Conservation (phyloP, 2,797 vertebrate species). For the Novumbra hubbsi region DNA sequence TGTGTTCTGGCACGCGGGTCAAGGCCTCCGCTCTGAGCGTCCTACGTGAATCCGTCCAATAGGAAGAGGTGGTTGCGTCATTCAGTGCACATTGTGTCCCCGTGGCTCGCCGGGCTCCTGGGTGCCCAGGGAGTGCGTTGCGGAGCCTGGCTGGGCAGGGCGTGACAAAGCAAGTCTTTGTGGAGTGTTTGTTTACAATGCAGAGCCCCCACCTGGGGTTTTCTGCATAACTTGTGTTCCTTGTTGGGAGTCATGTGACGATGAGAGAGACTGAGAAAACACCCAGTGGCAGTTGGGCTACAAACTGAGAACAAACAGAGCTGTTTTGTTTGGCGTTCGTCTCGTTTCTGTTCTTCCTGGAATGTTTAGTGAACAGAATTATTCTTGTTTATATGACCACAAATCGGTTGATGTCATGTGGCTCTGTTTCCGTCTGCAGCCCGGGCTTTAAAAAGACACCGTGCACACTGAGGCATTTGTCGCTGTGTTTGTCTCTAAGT, state of each 20-base stretch:
- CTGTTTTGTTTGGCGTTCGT: constrained; percentile 54
- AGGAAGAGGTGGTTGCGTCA: not conserved
- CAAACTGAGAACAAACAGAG: constrained; percentile 55
- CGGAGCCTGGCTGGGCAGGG: constrained; percentile 23
- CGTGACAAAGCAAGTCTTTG: constrained; percentile 73
- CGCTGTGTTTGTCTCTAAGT: constrained; percentile 12
- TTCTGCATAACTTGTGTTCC: constrained; percentile 79
- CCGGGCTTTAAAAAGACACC: constrained; percentile 22
- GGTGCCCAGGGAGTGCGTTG: constrained; percentile 37
- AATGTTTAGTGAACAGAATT: constrained; percentile 69
- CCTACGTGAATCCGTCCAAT: constrained; percentile 19
- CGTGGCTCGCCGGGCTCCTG: constrained; percentile 9
- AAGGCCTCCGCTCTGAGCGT: not conserved
- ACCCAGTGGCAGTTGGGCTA: constrained; percentile 43
- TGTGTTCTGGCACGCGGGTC: constrained; percentile 13
- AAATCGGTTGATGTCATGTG: constrained; percentile 62
- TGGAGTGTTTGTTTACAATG: constrained; percentile 72
- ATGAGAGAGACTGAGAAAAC: constrained; percentile 58
- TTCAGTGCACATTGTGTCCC: constrained; percentile 5
- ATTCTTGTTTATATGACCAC: constrained; percentile 56
- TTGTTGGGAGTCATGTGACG: constrained; percentile 69
- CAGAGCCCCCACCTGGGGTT: constrained; percentile 66
- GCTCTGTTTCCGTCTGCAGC: constrained; percentile 35
- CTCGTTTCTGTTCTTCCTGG: constrained; percentile 42
- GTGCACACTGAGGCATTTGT: constrained; percentile 20